Conservation (phyloP, 2,113 vertebrate species). For the Laterallus jamaicensis region DNA sequence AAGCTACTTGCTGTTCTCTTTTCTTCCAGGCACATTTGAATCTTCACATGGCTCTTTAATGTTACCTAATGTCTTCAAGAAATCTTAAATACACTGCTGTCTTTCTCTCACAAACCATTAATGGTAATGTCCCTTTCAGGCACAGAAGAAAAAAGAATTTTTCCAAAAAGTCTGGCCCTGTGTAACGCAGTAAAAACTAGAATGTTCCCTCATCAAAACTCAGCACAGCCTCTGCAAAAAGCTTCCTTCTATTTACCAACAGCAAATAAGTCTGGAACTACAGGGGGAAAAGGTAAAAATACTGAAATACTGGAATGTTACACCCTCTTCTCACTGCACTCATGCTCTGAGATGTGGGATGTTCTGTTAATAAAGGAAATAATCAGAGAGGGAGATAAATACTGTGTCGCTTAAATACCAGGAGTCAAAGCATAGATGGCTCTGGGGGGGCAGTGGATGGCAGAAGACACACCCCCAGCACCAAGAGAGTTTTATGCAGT, state of each 20-base stretch:
- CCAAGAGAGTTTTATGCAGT: neutral
- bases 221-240: neutral
- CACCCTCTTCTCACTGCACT: neutral
- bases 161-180: neutral
- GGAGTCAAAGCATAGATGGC: neutral
- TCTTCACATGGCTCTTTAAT: slow-evolving; percentile 55
- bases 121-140: slow-evolving; percentile 41
- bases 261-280: neutral
- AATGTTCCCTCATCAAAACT: neutral
- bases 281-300: neutral
- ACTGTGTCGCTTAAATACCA: neutral
- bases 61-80: slow-evolving; percentile 38
- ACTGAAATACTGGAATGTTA: neutral
- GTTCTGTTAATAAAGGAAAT: neutral
- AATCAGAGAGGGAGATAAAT: neutral
- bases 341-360: neutral
- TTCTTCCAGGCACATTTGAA: slow-evolving; percentile 55
- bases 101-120: slow-evolving; percentile 34
- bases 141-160: slow-evolving; percentile 16
- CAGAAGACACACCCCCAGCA: neutral
- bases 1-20: slow-evolving; percentile 41
- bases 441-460: neutral
- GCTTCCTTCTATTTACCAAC: neutral
- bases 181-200: neutral
- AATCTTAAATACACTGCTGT: slow-evolving; percentile 35